Evolutionary conservation across 2,113 vertebrate species (phyloP).

Genomic region (Crotalus helleri): DNA sequence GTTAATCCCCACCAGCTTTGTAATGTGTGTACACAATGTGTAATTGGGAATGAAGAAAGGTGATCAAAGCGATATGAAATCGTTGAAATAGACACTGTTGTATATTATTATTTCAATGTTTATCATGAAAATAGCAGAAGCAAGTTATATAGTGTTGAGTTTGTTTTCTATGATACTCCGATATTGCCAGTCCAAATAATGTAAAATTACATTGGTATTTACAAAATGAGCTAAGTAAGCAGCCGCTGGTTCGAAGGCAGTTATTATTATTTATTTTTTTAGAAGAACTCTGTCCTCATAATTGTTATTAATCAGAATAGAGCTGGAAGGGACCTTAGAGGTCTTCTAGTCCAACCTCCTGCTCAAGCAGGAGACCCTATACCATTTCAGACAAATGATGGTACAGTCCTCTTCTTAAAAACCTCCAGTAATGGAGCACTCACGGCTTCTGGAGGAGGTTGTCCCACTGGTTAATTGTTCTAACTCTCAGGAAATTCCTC

Average conservation of each 20-base stretch:
- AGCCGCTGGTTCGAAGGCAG: neutral
- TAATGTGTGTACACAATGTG: neutral
- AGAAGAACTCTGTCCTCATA: no score
- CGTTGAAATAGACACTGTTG: neutral
- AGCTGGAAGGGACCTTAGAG: no score
- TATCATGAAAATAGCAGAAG: neutral
- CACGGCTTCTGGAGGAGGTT: no score
- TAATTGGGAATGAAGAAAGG: neutral
- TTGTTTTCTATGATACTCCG: neutral
- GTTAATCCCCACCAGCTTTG: neutral
- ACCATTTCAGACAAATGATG: neutral
- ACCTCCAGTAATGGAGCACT: neutral
- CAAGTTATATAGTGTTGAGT: neutral
- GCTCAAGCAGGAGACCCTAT: neutral
- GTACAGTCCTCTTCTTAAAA: neutral
- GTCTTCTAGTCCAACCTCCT: neutral
- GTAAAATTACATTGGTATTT: neutral
- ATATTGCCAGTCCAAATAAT: neutral
- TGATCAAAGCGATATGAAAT: neutral
- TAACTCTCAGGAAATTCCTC: no score
- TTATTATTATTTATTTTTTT: no score
- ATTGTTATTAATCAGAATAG: no score
- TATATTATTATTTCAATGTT: neutral
- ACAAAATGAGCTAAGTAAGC: neutral
- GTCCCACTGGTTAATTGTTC: no score